Evolutionary conservation across 2,888 invertebrate genomes (phyloP).

Genomic region (Dynastes grantii): DNA sequence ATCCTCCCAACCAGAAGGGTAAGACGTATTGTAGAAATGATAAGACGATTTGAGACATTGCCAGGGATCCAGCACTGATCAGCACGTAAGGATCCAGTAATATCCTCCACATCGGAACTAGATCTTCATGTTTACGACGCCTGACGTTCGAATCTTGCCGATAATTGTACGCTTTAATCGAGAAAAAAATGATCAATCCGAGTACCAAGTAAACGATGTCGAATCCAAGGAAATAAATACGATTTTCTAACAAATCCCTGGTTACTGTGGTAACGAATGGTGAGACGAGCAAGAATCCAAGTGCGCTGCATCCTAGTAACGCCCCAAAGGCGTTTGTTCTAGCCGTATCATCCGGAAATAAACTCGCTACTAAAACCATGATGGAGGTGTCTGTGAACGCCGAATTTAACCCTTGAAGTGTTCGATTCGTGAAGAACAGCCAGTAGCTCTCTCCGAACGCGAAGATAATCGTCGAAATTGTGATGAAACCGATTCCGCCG

Average conservation of each 20-base stretch:
- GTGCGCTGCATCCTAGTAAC: background rate
- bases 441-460: constrained; percentile 25
- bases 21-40: constrained; percentile 8
- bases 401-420: constrained; percentile 12
- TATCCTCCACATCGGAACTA: background rate
- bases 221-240: background rate
- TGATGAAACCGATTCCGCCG: constrained; percentile 6
- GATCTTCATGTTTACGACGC: background rate
- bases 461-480: background rate
- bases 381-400: constrained; percentile 16
- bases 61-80: background rate
- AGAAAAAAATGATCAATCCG: background rate
- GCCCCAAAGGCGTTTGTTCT: constrained; percentile 4
- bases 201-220: background rate
- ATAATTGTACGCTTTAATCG: background rate
- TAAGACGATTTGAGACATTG: background rate
- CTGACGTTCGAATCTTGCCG: background rate
- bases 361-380: background rate
- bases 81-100: background rate
- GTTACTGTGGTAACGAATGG: background rate
- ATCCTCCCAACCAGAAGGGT: constrained; percentile 10
- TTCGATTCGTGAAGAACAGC: constrained; percentile 26
- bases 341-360: background rate
- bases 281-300: background rate
- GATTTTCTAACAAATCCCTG: background rate